phyloP scores from a whole-genome alignment of 2,797 vertebrate species.

The Chelonia mydas region DNA sequence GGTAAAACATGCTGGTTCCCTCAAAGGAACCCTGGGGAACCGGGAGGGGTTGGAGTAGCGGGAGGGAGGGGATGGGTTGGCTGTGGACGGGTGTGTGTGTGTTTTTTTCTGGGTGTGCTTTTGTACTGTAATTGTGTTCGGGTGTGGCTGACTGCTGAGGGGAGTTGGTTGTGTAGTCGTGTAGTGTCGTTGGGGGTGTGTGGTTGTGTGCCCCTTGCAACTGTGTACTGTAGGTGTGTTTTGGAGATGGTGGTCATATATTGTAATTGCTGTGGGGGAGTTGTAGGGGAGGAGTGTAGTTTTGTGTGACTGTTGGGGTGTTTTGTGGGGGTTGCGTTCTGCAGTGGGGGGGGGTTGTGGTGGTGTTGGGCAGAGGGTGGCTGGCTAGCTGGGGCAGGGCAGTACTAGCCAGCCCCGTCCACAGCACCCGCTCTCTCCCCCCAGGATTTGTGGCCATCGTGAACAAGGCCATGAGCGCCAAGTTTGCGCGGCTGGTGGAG shows the following conservation, averaged over 20 bases:
- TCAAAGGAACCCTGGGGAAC: not conserved
- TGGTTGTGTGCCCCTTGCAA: not conserved
- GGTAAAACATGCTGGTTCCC: slow-evolving; percentile 76
- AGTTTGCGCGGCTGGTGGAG: slow-evolving; percentile 88
- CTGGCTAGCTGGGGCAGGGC: not conserved
- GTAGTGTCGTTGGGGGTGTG: not conserved
- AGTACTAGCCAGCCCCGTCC: not conserved
- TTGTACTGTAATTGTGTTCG: not conserved
- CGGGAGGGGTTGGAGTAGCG: not conserved
- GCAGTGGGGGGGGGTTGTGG: too few species aligned
- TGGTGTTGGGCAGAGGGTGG: not conserved
- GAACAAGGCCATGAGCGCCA: slow-evolving; percentile 94
- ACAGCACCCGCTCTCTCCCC: too few species aligned
- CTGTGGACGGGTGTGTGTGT: rapidly evolving
- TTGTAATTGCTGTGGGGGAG: not conserved
- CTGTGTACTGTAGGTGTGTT: not conserved
- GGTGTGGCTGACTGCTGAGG: not conserved
- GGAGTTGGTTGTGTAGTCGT: not conserved
- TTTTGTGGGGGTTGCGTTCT: not conserved
- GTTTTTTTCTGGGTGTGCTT: not conserved
- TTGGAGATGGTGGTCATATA: not conserved
- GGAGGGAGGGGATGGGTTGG: not conserved
- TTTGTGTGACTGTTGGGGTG: not conserved
- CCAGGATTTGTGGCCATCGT: slow-evolving; percentile 93
- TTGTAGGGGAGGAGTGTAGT: not conserved